A percentile compares a stretch with the other conserved stretches of the same genome.
These are phyloP conservation scores for Cyclopterus lumpus DNA, from an alignment of 2,797 vertebrate species.

Conservation along the genomic window DNA sequence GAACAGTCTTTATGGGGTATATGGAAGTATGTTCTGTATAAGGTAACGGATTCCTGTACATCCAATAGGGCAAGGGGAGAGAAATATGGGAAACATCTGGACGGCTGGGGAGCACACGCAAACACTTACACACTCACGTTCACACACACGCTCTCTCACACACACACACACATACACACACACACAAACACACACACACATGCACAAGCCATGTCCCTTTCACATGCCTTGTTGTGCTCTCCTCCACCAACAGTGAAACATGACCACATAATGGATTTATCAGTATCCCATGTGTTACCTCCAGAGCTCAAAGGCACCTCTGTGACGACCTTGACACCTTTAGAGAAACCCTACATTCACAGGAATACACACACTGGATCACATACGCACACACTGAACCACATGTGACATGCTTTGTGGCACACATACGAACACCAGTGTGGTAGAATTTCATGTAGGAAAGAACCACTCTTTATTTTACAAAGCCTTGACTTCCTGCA, in stretches of 20 bases:
- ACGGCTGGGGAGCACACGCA: conserved; percentile 22
- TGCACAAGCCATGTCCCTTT: conserved; percentile 2
- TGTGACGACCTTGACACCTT: conserved; percentile 56
- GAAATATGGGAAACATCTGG: conserved; percentile 83
- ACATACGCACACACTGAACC: conserved; percentile 10
- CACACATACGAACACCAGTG: not conserved
- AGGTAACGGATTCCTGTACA: conserved; percentile 73
- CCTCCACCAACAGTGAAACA: conserved; percentile 72
- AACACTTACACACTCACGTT: not conserved
- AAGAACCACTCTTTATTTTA: conserved; percentile 59
- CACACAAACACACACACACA: not conserved
- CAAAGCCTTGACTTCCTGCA: conserved; percentile 73
- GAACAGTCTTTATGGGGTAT: conserved; percentile 43
- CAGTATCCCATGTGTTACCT: conserved; percentile 67
- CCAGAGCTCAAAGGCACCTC: conserved; percentile 46
- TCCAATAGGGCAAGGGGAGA: conserved; percentile 63
- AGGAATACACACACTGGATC: conserved; percentile 16
- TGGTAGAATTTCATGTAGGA: conserved; percentile 64
- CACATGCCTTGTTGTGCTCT: conserved; percentile 41
- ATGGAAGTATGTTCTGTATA: conserved; percentile 71
- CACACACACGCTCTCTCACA: conserved; percentile 7
- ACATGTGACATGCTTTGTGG: conserved; percentile 30
- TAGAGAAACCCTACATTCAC: conserved; percentile 9
- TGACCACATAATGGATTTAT: conserved; percentile 81
- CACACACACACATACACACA: not conserved